A percentile compares a stretch with the other conserved stretches of the same genome.
Conservation (phyloP, 2,888 invertebrate genomes). For the Odontocolon sp. region DNA sequence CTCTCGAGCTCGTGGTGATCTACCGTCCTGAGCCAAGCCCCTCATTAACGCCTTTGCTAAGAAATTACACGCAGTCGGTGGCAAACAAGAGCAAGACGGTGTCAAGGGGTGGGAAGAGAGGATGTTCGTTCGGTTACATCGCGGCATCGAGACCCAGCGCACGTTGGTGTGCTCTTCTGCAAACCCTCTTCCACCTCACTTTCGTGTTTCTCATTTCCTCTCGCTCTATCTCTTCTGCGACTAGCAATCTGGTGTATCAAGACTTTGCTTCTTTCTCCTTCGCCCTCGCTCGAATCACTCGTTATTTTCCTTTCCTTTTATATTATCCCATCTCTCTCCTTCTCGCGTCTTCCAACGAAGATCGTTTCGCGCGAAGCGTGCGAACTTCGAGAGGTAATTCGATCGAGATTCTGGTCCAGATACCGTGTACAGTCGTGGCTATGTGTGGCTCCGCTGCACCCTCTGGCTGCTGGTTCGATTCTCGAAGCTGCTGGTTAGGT, state of each 20-base stretch:
- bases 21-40: constrained; percentile 79
- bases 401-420: constrained; percentile 76
- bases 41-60: constrained; percentile 81
- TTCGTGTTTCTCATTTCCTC: constrained; percentile 1
- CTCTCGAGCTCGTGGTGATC: constrained; percentile 70
- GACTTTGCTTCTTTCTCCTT: constrained; percentile 50
- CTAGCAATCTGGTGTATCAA: no score
- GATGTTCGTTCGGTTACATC: constrained; percentile 71
- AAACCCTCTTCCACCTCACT: constrained; percentile 12
- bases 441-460: constrained; percentile 15
- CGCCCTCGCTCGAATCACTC: constrained; percentile 44
- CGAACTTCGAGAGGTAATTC: constrained; percentile 75
- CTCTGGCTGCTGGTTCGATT: constrained; percentile 12
- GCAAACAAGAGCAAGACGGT: constrained; percentile 80
- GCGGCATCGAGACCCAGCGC: constrained; percentile 58
- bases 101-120: constrained; percentile 61
- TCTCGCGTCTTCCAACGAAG: constrained; percentile 5
- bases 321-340: constrained; percentile 38
- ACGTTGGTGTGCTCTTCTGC: constrained; percentile 4
- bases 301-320: constrained; percentile 55
- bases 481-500: constrained; percentile 12
- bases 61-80: constrained; percentile 80
- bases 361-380: constrained; percentile 70
- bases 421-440: constrained; percentile 61
- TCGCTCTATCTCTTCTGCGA: constrained; percentile 29